Evolutionary conservation across 1,140 invertebrate genomes (phyloP), one percentile per base, ranked within the genome.

Genomic region (Anthonomus grandis): DNA sequence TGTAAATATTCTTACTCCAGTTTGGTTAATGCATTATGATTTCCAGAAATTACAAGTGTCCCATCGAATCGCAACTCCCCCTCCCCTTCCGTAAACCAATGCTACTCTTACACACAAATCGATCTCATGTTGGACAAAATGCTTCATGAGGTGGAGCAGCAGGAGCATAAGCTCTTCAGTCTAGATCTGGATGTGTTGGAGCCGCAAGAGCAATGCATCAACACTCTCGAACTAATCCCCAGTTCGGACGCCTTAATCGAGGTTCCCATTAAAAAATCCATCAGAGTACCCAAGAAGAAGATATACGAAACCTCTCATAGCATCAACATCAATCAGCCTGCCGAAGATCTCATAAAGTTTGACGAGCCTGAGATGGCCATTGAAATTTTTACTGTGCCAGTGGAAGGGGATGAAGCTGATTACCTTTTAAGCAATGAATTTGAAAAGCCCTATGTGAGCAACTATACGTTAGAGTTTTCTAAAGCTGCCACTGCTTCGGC

Each of bases 1-100:
- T n/a, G n/a, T 39, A 67, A 66, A 67, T 72, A 69, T 71, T 72
- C 68, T 73, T 70, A 73, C 68, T 70, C 42, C 70, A 69, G 64
- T 52, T 38, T 63, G 63, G 63, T 69, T 68, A 68, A 69, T 70
- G 69, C 63, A 60, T 53, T 52, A 22, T 57, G 59, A 60, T 18
- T 52, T 56, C 53, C 38, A 34, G 13, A n/a, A n/a, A n/a, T n/a
- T n/a, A n/a, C 19, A 59, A 37, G 57, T 62, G n/a, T 52, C 44
- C 18, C 53, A 41, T 44, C 65, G 21, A 64, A 64, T 63, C 53
- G 64, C 59, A 59, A 55, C 58, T 45, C 44, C 21, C 39, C 38
- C n/a, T 45, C 56, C 27, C 17, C 23, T 27, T 46, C 34, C 22
- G 24, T 34, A 15, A 36, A 42, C 34, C n/a, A 63, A 63, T 50